Conservation (phyloP, 2,113 vertebrate species). For the Syrmaticus mikado region DNA sequence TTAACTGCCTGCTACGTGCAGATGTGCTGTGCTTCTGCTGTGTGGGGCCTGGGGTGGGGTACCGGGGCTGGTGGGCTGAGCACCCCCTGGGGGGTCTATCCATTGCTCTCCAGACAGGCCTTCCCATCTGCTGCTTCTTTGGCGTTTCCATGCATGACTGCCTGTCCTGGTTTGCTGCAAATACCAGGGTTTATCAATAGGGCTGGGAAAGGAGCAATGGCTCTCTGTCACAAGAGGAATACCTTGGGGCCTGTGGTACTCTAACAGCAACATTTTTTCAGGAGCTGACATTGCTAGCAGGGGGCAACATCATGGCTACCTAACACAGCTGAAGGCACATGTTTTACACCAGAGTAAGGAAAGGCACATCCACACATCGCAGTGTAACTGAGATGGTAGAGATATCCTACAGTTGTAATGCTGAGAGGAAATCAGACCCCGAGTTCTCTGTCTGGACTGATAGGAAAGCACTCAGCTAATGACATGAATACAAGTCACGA, state of each 20-base stretch:
- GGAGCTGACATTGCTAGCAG: not conserved
- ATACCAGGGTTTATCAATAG: not conserved
- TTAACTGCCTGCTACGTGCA: not conserved
- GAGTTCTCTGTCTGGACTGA: not conserved
- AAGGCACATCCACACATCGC: fast-evolving
- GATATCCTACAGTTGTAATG: not conserved
- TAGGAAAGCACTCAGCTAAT: not conserved
- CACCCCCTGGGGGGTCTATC: not conserved
- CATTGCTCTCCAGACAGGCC: not conserved
- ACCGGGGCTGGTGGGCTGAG: not conserved
- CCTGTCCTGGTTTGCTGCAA: not conserved
- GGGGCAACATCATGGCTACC: not conserved
- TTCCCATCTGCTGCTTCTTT: not conserved
- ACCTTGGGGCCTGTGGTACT: not conserved
- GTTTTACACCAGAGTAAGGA: not conserved
- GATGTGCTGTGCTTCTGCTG: not conserved
- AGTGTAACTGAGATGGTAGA: not conserved
- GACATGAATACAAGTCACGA: not conserved
- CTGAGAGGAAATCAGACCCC: not conserved
- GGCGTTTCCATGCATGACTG: not conserved
- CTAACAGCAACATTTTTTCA: not conserved
- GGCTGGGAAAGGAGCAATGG: not conserved
- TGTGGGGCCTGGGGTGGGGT: not conserved
- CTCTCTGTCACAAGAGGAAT: not conserved
- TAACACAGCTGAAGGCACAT: not conserved